Percentiles rank a stretch among this genome's conserved stretches.
These are phyloP conservation scores for Lasaia peninsularis DNA, from an alignment of 1,140 invertebrate genomes.

Conservation along the genomic window DNA sequence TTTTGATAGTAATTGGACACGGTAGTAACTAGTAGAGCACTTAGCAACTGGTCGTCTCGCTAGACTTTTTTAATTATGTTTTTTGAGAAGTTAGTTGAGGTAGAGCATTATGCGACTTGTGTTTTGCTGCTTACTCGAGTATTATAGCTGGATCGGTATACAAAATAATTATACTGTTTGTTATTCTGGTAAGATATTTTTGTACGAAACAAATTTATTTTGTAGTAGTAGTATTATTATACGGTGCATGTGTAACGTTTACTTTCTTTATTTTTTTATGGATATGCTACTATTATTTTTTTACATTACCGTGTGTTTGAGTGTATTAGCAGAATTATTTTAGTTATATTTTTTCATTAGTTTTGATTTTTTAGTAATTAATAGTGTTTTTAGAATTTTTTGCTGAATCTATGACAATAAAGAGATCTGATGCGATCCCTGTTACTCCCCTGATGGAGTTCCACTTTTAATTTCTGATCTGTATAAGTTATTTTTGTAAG, in stretches of 20 bases:
- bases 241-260: slow-evolving; percentile 75
- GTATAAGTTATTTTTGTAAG: slow-evolving; percentile 58
- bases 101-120: slow-evolving; percentile 38
- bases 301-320: slow-evolving; percentile 71
- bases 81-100: slow-evolving; percentile 58
- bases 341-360: slow-evolving; percentile 69
- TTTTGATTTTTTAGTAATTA: slow-evolving; percentile 71
- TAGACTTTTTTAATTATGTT: slow-evolving; percentile 61
- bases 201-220: slow-evolving; percentile 72
- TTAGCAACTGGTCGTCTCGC: slow-evolving; percentile 68
- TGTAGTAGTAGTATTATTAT: slow-evolving; percentile 69
- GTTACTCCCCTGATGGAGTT: slow-evolving; percentile 33
- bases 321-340: slow-evolving; percentile 76
- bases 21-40: slow-evolving; percentile 73
- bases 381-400: slow-evolving; percentile 62
- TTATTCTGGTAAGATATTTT: slow-evolving; percentile 75
- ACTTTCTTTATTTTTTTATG: slow-evolving; percentile 66
- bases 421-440: slow-evolving; percentile 65
- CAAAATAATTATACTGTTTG: slow-evolving; percentile 72
- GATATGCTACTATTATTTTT: slow-evolving; percentile 69
- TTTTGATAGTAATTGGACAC: slow-evolving; percentile 58
- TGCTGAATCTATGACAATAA: slow-evolving; percentile 73
- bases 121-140: slow-evolving; percentile 59
- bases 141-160: slow-evolving; percentile 66
- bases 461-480: slow-evolving; percentile 62